A percentile compares a stretch with the other conserved stretches of the same genome.
phyloP scores from a whole-genome alignment of 2,888 invertebrate species.

The Heteromurus nitidus region DNA sequence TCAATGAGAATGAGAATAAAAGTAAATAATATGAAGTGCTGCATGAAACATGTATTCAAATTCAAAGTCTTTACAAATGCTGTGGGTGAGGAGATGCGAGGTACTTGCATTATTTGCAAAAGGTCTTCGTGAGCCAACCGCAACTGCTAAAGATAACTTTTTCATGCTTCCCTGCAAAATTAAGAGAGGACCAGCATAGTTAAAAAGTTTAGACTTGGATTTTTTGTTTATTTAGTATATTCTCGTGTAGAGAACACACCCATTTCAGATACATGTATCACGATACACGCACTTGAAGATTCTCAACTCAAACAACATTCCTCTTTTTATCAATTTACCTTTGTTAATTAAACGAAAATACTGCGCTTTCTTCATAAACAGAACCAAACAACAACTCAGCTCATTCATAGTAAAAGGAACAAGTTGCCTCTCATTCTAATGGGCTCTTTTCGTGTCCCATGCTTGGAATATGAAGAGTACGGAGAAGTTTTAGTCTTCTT shows the following conservation, averaged over 20 bases:
- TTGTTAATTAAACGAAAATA: conserved; percentile 1
- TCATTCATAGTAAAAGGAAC: not conserved
- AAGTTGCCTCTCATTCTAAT: not conserved
- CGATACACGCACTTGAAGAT: too few relatives aligned
- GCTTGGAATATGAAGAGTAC: not conserved
- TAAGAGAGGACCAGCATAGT: not conserved
- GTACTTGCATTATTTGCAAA: too few relatives aligned
- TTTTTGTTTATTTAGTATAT: not conserved
- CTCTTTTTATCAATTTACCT: conserved; percentile 1
- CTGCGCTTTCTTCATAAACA: not conserved
- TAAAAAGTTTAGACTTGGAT: too few relatives aligned
- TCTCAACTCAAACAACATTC: not conserved
- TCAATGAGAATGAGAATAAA: not conserved
- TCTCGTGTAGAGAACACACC: not conserved
- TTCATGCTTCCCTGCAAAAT: not conserved
- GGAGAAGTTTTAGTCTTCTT: not conserved
- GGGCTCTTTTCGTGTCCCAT: not conserved
- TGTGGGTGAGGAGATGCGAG: too few relatives aligned
- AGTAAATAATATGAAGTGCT: too few relatives aligned
- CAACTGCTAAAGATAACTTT: not conserved
- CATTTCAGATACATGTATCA: not conserved
- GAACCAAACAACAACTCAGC: too few relatives aligned
- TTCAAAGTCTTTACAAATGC: too few relatives aligned
- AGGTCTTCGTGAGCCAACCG: too few relatives aligned
- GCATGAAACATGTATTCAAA: not conserved